A percentile compares a stretch with the other conserved stretches of the same genome.
Evolutionary conservation across 2,797 vertebrate species (phyloP).

Genomic region (Acrocephalus scirpaceus): DNA sequence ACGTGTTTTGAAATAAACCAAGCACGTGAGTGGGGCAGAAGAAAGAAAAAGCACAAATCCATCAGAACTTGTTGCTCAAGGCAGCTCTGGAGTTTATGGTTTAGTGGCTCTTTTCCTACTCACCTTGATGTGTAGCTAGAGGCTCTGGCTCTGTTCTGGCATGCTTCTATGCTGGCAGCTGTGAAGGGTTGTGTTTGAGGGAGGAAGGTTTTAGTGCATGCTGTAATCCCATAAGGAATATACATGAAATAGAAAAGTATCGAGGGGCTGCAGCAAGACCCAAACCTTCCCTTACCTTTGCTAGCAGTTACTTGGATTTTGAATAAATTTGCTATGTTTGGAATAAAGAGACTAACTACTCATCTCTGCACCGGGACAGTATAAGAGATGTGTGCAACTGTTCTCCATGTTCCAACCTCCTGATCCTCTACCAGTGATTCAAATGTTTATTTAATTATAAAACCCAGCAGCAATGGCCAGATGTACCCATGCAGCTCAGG

Average conservation of each 20-base stretch:
- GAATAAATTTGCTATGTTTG: not conserved
- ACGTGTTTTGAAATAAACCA: not conserved
- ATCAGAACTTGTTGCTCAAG: not conserved
- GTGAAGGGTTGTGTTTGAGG: not conserved
- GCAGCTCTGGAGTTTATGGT: not conserved
- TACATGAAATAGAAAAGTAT: not conserved
- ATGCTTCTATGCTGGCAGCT: not conserved
- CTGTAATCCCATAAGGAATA: not conserved
- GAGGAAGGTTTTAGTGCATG: not conserved
- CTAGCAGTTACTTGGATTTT: not conserved
- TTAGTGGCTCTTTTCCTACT: not conserved
- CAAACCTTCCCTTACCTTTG: not conserved
- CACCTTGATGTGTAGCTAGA: not conserved
- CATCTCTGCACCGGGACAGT: not conserved
- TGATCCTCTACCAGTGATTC: not conserved
- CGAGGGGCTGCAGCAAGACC: not conserved
- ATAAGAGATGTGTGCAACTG: not conserved
- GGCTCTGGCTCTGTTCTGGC: not conserved
- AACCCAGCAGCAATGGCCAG: not conserved
- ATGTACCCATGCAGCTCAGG: not conserved
- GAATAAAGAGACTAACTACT: not conserved
- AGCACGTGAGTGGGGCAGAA: not conserved
- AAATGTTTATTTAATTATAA: not conserved
- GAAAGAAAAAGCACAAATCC: not conserved
- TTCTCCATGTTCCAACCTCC: not conserved